Evolutionary conservation across 2,113 vertebrate genomes (phyloP).

Genomic region (Microtus oregoni): DNA sequence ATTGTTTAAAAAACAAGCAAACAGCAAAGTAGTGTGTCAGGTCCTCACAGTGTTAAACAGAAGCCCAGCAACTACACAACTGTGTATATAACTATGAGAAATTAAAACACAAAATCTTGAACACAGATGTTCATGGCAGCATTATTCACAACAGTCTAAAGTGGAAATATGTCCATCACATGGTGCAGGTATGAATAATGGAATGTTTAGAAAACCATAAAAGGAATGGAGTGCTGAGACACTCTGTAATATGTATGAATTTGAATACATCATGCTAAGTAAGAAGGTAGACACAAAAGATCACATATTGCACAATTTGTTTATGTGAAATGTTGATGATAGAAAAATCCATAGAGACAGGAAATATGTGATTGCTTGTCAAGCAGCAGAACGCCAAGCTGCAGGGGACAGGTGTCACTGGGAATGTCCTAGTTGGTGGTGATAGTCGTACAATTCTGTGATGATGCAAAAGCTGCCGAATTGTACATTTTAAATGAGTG

Average conservation of each 20-base stretch:
- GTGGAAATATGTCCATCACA: neutral
- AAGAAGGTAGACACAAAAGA: neutral
- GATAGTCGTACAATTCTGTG: constrained; percentile 1
- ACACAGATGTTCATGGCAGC: neutral
- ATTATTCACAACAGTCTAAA: neutral
- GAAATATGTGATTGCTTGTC: neutral
- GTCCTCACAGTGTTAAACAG: neutral
- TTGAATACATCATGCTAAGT: neutral
- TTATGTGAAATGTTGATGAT: neutral
- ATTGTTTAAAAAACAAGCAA: neutral
- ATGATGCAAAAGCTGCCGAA: constrained; percentile 22
- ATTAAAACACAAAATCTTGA: neutral
- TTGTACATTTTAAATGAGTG: constrained; percentile 8
- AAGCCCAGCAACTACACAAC: neutral
- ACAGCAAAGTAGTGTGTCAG: neutral
- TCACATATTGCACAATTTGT: neutral
- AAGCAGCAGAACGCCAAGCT: neutral
- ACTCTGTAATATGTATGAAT: neutral
- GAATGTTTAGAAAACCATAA: neutral
- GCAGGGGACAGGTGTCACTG: neutral
- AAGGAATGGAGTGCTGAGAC: neutral
- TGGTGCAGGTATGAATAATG: neutral
- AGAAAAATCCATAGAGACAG: neutral
- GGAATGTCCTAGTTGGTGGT: neutral
- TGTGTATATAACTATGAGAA: neutral